phyloP scores from a whole-genome alignment of 2,888 invertebrate species.

The Operophtera brumata region DNA sequence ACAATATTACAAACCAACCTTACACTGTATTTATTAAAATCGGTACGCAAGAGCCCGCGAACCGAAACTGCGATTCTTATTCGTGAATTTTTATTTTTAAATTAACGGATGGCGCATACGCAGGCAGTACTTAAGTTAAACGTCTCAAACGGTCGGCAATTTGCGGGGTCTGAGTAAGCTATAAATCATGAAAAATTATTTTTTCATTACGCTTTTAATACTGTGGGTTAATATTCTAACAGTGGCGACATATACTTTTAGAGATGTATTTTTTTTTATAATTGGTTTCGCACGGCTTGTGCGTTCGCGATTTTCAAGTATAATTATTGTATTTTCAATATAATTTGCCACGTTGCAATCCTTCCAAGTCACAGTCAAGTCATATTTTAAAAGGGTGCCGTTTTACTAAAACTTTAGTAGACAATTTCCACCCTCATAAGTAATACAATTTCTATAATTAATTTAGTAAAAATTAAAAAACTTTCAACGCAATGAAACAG shows the following conservation, averaged over 20 bases:
- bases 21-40: constrained; percentile 62
- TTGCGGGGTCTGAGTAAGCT: constrained; percentile 75
- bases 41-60: constrained; percentile 34
- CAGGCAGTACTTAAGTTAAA: constrained; percentile 75
- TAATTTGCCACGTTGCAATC: too few species aligned
- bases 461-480: too few species aligned
- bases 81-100: constrained; percentile 53
- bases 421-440: too few species aligned
- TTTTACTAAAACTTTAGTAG: too few species aligned
- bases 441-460: too few species aligned
- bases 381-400: too few species aligned
- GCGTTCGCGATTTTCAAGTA: too few species aligned
- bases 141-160: constrained; percentile 75
- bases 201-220: constrained; percentile 65
- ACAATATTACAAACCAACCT: constrained; percentile 29
- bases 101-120: constrained; percentile 57
- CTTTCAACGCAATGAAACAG: too few species aligned
- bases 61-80: constrained; percentile 49
- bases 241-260: constrained; percentile 46
- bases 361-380: too few species aligned
- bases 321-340: too few species aligned
- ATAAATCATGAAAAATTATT: constrained; percentile 78
- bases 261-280: too few species aligned
- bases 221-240: constrained; percentile 65
- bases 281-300: too few species aligned